A percentile compares a stretch with the other conserved stretches of the same genome.
These are phyloP conservation scores for Aporrectodea caliginosa DNA, from an alignment of 1,140 invertebrate species.

Conservation along the genomic window DNA sequence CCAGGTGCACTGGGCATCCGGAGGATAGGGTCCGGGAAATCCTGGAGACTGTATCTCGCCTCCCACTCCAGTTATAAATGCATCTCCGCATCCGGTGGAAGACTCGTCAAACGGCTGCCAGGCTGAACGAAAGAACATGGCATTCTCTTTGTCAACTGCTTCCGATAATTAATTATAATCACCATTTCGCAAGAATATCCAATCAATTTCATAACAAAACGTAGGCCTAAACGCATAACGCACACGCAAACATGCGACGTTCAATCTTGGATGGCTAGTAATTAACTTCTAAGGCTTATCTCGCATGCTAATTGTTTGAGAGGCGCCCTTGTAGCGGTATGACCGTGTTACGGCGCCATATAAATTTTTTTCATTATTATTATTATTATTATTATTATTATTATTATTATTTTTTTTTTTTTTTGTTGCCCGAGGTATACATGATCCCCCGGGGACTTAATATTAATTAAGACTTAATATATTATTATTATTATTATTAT, in stretches of 20 bases:
- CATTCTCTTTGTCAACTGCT: background rate
- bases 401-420: too few relatives aligned
- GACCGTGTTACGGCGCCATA: too few relatives aligned
- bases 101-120: constrained; percentile 50
- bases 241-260: background rate
- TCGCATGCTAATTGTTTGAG: too few relatives aligned
- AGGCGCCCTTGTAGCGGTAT: too few relatives aligned
- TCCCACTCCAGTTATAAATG: constrained; percentile 50
- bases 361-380: too few relatives aligned
- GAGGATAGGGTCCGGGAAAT: constrained; percentile 52
- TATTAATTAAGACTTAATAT: too few relatives aligned
- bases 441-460: too few relatives aligned
- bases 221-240: background rate
- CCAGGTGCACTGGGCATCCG: constrained; percentile 56
- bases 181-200: background rate
- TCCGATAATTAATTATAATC: background rate
- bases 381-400: too few relatives aligned
- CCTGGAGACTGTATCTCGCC: constrained; percentile 56
- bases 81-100: constrained; percentile 47
- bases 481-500: too few relatives aligned
- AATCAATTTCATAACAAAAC: background rate
- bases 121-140: constrained; percentile 26
- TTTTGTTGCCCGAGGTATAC: too few relatives aligned
- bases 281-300: too few relatives aligned
- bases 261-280: too few relatives aligned